These are phyloP conservation scores for Cosmia pyralina DNA, from an alignment of 2,888 invertebrate genomes.

Conservation along the genomic window DNA sequence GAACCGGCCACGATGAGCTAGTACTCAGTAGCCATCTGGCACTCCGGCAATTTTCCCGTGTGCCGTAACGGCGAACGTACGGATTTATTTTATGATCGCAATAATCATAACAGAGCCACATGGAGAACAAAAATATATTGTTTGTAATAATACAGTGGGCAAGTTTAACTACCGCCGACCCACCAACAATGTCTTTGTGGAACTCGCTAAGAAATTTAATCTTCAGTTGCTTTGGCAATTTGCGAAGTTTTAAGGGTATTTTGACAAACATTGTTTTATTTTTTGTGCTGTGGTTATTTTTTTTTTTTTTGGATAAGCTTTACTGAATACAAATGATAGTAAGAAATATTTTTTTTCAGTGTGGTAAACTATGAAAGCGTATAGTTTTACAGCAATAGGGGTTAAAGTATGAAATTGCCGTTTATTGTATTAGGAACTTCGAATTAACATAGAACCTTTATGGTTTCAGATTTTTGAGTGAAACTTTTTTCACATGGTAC, in stretches of 20 bases:
- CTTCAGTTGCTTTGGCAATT: constrained; percentile 46
- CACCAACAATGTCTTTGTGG: constrained; percentile 52
- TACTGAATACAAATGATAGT: not conserved
- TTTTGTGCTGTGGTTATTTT: constrained; percentile 8
- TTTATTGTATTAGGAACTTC: too few relatives aligned
- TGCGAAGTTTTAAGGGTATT: constrained; percentile 41
- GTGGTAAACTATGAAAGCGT: not conserved
- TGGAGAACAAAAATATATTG: constrained; percentile 55
- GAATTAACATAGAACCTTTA: too few relatives aligned
- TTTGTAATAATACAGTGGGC: constrained; percentile 51
- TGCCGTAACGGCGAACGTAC: constrained; percentile 46
- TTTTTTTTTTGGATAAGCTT: not conserved
- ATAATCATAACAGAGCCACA: constrained; percentile 63
- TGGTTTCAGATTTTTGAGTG: too few relatives aligned
- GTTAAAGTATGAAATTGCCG: too few relatives aligned
- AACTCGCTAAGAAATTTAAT: constrained; percentile 62
- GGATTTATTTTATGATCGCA: constrained; percentile 66
- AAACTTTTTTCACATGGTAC: too few relatives aligned
- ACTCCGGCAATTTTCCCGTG: constrained; percentile 61
- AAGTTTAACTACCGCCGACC: constrained; percentile 43
- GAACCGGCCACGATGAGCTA: constrained; percentile 19
- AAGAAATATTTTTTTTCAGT: not conserved
- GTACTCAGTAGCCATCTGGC: constrained; percentile 57
- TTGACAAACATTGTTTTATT: constrained; percentile 33
- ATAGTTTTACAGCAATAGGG: not conserved